phyloP scores from a whole-genome alignment of 2,888 invertebrate genomes.

The Drosophila multiciliata region DNA sequence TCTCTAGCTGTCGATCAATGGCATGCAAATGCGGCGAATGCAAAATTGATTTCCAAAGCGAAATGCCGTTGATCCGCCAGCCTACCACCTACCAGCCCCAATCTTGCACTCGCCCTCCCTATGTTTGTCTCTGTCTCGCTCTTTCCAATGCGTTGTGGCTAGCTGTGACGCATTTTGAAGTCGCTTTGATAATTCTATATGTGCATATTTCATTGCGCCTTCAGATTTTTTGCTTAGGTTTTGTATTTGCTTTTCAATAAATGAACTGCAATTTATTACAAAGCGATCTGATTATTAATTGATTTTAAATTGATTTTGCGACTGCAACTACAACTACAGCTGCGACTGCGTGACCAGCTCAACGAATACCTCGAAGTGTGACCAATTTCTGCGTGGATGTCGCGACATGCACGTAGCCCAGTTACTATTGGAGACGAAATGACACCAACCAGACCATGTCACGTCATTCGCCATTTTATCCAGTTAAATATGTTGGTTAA shows the following conservation, averaged over 20 bases:
- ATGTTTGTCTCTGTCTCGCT: background rate
- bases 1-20: constrained; percentile 33
- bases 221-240: constrained; percentile 54
- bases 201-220: constrained; percentile 54
- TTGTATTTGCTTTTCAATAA: constrained; percentile 45
- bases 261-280: constrained; percentile 78
- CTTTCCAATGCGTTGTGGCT: background rate
- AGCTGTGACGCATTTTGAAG: constrained; percentile 64
- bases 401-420: constrained; percentile 63
- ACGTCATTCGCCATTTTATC: constrained; percentile 19
- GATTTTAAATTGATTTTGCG: constrained; percentile 67
- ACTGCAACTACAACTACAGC: constrained; percentile 10
- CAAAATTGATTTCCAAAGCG: constrained; percentile 52
- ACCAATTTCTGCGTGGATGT: constrained; percentile 47
- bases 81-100: constrained; percentile 18
- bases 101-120: background rate
- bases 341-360: constrained; percentile 69
- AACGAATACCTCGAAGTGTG: constrained; percentile 45
- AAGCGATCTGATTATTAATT: constrained; percentile 76
- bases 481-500: constrained; percentile 8
- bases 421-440: constrained; percentile 37
- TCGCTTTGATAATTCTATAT: constrained; percentile 50
- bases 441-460: constrained; percentile 49
- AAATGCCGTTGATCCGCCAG: constrained; percentile 54
- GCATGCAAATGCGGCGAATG: constrained; percentile 57